A percentile compares a stretch with the other conserved stretches of the same genome.
phyloP scores from a whole-genome alignment of 1,140 invertebrate genomes.

The Thalassaphorura encarpata region DNA sequence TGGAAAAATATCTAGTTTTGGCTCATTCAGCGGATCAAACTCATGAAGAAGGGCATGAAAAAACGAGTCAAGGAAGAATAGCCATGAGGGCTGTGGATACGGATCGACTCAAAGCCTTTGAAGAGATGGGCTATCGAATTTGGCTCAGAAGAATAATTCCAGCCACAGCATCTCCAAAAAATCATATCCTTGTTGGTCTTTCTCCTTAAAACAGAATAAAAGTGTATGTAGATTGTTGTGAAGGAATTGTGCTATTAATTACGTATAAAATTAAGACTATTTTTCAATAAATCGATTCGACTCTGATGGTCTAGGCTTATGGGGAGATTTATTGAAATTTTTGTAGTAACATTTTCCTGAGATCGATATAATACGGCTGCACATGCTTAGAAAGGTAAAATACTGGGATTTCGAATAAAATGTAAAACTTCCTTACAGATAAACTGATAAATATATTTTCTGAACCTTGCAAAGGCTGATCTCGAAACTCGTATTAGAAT shows the following conservation, averaged over 20 bases:
- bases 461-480: too few species aligned
- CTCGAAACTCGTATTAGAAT: too few species aligned
- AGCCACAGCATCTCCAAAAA: constrained; percentile 54
- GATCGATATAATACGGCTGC: not conserved
- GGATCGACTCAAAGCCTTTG: constrained; percentile 63
- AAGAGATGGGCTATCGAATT: constrained; percentile 63
- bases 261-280: not conserved
- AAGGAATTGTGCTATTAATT: not conserved
- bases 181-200: constrained; percentile 78
- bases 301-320: not conserved
- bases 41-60: constrained; percentile 56
- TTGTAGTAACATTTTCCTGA: not conserved
- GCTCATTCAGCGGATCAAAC: constrained; percentile 85
- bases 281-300: not conserved
- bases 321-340: not conserved
- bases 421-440: too few species aligned
- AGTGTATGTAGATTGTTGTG: not conserved
- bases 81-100: constrained; percentile 85
- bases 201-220: not conserved
- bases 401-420: too few species aligned
- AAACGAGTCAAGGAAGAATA: constrained; percentile 57
- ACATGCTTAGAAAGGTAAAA: too few species aligned
- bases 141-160: constrained; percentile 69
- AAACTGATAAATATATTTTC: too few species aligned
- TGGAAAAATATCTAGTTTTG: constrained; percentile 55